A percentile compares a stretch with the other conserved stretches of the same genome.
Evolutionary conservation across 2,113 vertebrate species (phyloP).

Genomic region (Steatornis caripensis): DNA sequence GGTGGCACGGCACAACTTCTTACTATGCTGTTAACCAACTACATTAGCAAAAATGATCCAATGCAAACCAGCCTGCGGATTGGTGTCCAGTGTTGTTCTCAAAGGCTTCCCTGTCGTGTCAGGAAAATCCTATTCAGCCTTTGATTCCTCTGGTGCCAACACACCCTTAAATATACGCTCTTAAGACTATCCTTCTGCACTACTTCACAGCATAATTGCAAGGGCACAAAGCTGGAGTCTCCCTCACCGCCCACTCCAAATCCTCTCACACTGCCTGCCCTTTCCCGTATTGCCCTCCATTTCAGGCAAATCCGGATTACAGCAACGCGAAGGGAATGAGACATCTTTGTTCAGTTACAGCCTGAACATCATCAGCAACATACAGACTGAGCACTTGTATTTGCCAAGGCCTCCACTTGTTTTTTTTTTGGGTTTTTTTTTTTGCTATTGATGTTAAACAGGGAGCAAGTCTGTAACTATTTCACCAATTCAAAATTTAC

Average conservation of each 20-base stretch:
- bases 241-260: not conserved
- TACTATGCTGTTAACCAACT: not conserved
- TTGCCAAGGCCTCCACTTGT: not conserved
- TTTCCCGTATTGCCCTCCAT: not conserved
- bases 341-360: not conserved
- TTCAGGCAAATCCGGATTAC: not conserved
- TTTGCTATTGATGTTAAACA: not conserved
- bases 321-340: not conserved
- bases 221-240: not conserved
- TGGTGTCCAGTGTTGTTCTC: not conserved
- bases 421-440: not conserved
- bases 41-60: rapidly evolving
- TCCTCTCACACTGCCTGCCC: not conserved
- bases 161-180: not conserved
- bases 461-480: not conserved
- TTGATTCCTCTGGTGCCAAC: not conserved
- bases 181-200: not conserved
- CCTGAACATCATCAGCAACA: not conserved
- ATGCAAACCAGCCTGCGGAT: not conserved
- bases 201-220: not conserved
- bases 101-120: not conserved
- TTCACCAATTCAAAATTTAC: not conserved
- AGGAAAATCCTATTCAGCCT: not conserved
- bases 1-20: not conserved
- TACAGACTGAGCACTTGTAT: not conserved